Base-by-base conservation (phyloP, 2,797 vertebrate species). In the Scleropages formosus region DNA sequence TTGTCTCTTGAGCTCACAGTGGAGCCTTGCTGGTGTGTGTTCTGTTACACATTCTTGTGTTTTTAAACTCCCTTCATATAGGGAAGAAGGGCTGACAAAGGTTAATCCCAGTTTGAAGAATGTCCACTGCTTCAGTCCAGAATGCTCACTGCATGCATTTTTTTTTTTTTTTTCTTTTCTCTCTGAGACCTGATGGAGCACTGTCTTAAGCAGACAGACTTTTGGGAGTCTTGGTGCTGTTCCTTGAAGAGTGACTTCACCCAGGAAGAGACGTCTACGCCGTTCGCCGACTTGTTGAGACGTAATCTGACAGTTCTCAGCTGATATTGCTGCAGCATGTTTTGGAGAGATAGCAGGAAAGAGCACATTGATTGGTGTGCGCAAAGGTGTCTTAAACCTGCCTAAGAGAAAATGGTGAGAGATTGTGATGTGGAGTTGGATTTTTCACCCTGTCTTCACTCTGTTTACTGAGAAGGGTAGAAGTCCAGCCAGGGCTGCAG, bases 401-500 rank as follows among this genome's bases (percentile, higher is more conserved):
- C 74, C 73, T 68, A 67, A 12, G 31, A 80, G 85, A 88, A 85
- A 80, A 77, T 78, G 78, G 76, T 82, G 82, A 81, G 60, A 80
- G 82, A 82, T 84, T 87, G 87, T 81, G 80, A 74, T 80, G 64
- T 72, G 71, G 71, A 11, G 58, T 75, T 72, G 71, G 71, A 11
- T 58, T 75, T 80, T 56, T 46, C 47, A 51, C 22, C 39, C 20
- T n/a, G 27, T 8, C 60, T 65, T 46, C 6, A 66, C 31, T 63
- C n/a, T 13, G 53, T 64, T 58, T 76, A 64, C 72, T 1, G n/a
- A 82, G 69, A 83, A 73, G 80, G 79, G 65, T 77, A 68, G 78
- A 78, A 81, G 79, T 81, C 84, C 77, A 83, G 75, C 73, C 73
- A 24, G 78, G 3, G 13, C 80, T 79, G 49, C 75, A 82, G 85